phyloP scores from a whole-genome alignment of 2,888 invertebrate species.

The Branchinecta sandiegonensis region DNA sequence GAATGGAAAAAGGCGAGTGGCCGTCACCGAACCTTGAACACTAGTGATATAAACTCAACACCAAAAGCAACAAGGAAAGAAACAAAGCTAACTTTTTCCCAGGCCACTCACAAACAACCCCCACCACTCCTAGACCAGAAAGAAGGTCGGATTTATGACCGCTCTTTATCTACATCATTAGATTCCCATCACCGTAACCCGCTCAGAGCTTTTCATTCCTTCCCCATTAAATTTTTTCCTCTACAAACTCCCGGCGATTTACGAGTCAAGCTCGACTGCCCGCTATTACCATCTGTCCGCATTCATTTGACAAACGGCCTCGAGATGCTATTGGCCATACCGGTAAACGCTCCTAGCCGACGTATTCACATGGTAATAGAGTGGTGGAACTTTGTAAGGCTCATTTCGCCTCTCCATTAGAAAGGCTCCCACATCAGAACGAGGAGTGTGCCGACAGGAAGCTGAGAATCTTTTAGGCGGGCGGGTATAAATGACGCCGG shows the following conservation, averaged over 20 bases:
- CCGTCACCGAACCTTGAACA: too few species aligned
- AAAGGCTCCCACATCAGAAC: neutral
- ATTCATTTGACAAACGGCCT: neutral
- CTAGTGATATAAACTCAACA: too few species aligned
- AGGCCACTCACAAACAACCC: neutral
- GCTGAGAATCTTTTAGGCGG: conserved; percentile 4
- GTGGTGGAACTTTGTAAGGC: conserved; percentile 13
- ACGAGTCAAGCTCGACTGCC: conserved; percentile 2
- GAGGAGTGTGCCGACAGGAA: conserved; percentile 5
- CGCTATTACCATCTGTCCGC: conserved; percentile 8
- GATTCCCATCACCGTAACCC: conserved; percentile 9
- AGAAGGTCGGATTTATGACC: neutral
- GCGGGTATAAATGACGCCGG: conserved; percentile 12
- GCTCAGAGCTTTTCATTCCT: conserved; percentile 7
- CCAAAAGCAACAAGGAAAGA: too few species aligned
- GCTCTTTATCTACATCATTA: conserved; percentile 1
- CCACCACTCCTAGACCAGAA: neutral
- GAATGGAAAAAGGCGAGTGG: too few species aligned
- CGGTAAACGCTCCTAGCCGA: neutral
- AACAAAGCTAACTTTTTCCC: too few species aligned
- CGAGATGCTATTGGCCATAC: conserved; percentile 10
- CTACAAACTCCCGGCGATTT: conserved; percentile 10
- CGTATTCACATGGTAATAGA: conserved; percentile 12
- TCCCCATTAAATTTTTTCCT: conserved; percentile 7
- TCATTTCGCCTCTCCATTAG: conserved; percentile 14